Conservation (phyloP, 2,797 vertebrate genomes). For the Emydoidea blandingii region DNA sequence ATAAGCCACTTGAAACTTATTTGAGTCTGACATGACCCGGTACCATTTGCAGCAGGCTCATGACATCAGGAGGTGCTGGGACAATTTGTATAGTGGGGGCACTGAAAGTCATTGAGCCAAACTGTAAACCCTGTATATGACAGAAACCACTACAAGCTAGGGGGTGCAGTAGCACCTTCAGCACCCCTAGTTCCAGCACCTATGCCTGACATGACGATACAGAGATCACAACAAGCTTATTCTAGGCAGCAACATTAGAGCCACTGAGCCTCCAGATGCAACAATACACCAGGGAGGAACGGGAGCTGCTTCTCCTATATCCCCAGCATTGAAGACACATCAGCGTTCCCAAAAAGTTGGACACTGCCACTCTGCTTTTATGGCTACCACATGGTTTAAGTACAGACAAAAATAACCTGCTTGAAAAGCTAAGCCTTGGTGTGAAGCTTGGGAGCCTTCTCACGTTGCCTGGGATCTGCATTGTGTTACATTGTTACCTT, state of each 20-base stretch:
- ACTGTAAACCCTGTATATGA: no score
- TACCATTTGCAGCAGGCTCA: background rate
- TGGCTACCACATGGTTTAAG: background rate
- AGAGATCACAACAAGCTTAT: background rate
- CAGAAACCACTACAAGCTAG: no score
- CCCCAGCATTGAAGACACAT: background rate
- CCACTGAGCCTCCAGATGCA: rapidly evolving
- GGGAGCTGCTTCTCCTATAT: background rate
- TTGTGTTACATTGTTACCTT: background rate
- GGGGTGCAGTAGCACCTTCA: no score
- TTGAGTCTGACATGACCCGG: background rate
- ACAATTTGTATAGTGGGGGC: no score
- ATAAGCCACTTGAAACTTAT: background rate
- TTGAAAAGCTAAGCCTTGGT: background rate
- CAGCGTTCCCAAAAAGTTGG: background rate
- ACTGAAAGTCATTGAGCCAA: no score
- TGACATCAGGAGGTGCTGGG: background rate
- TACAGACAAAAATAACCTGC: background rate
- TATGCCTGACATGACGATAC: background rate
- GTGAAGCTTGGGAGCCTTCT: background rate
- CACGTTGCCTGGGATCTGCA: background rate
- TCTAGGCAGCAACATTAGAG: rapidly evolving
- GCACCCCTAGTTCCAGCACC: no score
- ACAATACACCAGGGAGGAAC: rapidly evolving
- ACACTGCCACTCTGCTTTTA: background rate